Percentiles rank a stretch among this genome's conserved stretches.
These are phyloP conservation scores for Leguminivora glycinivorella DNA, from an alignment of 1,140 invertebrate genomes.

Conservation along the genomic window DNA sequence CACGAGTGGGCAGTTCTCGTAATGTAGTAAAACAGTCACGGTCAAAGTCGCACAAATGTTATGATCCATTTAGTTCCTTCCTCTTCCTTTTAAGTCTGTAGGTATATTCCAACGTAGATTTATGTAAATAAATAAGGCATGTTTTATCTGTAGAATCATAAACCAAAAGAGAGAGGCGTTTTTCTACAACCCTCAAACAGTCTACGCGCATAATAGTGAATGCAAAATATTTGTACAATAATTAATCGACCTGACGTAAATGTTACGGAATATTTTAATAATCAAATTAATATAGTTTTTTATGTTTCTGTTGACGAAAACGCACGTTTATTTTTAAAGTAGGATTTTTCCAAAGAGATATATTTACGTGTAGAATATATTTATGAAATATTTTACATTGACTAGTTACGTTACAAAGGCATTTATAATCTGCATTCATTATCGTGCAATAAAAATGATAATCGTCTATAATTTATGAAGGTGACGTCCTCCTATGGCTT, in stretches of 20 bases:
- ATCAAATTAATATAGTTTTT: background rate
- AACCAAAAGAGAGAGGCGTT: too few species aligned
- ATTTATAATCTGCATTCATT: background rate
- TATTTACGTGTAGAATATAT: background rate
- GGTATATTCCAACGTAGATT: background rate
- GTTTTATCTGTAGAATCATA: background rate
- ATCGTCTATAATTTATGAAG: background rate
- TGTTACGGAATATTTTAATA: background rate
- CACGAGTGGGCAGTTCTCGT: background rate
- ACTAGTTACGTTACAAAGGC: background rate
- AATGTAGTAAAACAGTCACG: conserved; percentile 14
- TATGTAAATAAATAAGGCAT: background rate
- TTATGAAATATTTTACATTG: background rate
- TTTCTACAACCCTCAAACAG: background rate
- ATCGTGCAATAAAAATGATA: conserved; percentile 2
- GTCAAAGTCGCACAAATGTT: background rate
- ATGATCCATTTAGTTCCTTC: conserved; percentile 8
- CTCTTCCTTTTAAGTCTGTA: conserved; percentile 18
- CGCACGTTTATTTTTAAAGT: background rate
- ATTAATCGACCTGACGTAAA: background rate
- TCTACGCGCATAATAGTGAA: background rate
- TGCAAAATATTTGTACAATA: background rate
- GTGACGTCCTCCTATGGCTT: too few species aligned
- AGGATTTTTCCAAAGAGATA: conserved; percentile 3
- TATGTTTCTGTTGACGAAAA: background rate